Base-by-base conservation (phyloP, 2,113 vertebrate species). In the Nestor notabilis region DNA sequence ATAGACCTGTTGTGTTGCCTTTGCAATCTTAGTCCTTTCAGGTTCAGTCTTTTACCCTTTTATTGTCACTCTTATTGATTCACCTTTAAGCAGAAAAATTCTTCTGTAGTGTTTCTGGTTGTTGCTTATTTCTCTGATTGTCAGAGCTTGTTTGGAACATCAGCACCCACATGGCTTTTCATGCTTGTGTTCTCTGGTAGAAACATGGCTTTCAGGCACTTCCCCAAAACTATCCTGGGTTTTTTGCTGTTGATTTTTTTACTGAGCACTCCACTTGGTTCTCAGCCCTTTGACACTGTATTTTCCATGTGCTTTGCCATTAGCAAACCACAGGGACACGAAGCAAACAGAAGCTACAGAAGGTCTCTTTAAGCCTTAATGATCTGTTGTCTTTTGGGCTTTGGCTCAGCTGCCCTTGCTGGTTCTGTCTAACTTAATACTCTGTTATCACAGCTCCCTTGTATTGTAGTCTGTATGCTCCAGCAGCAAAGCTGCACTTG, bases 341-440 rank as follows among this genome's bases (percentile, higher is more conserved):
- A 72, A 89, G 72, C 49, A 72, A 3, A 44, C 44, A 37, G 70
- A 50, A 53, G 41, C 61, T 81, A 17, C 52, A 61, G 83, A 94
- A 87, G 46, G 13, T 70, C 50, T 64, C 56, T 90, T 37, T 24
- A 81, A 80, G 21, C 85, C 21, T 71, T 92, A 76, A 76, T 0
- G 0, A 71, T 89, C 28, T 72, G 9, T 83, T 83, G 46, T 50
- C 44, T 68, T 78, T 75, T 53, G 89, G 65, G 37, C 74, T 95
- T 92, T 72, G 69, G 93, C 69, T 96, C 87, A 95, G 52, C 69
- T 87, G 33, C 69, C 44, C 61, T 93, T 79, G 46, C 47, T 89
- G 52, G 29, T 84, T 87, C 50, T 90, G 19, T 60, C 43, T 69
- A 37, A 75, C 15, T 63, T 64, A 49, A 77, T 69, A 68, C 50